phyloP scores from a whole-genome alignment of 2,797 vertebrate genomes.

The Enteromius fasciolatus region DNA sequence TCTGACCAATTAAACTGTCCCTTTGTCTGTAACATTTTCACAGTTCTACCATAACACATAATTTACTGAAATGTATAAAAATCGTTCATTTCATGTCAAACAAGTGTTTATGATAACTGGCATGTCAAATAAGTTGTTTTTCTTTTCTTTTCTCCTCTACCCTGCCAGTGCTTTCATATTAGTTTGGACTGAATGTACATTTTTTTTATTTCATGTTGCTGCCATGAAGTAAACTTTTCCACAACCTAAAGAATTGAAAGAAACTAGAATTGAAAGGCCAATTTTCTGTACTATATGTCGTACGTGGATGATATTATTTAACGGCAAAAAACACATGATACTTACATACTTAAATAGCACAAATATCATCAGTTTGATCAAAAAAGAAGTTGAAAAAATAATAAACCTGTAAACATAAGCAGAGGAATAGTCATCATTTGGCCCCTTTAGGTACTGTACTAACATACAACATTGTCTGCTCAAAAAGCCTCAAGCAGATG shows the following conservation, averaged over 20 bases:
- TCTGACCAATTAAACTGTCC: conserved; percentile 9
- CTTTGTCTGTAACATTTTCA: conserved; percentile 3
- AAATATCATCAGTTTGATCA: background rate
- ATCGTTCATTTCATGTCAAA: background rate
- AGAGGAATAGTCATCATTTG: conserved; percentile 6
- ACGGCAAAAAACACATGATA: background rate
- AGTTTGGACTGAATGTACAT: conserved; percentile 8
- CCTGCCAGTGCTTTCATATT: conserved; percentile 1
- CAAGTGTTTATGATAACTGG: conserved; percentile 14
- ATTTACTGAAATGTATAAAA: background rate
- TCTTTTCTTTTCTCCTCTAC: background rate
- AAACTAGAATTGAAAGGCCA: background rate
- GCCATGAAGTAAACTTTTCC: background rate
- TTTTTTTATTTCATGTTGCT: conserved; percentile 2
- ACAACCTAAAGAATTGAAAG: background rate
- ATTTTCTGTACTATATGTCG: background rate
- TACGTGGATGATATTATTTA: conserved; percentile 7
- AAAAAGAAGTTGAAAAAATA: background rate
- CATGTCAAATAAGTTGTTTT: background rate
- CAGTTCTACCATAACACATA: background rate
- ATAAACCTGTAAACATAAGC: background rate
- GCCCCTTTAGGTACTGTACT: background rate
- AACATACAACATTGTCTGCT: background rate
- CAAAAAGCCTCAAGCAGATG: background rate
- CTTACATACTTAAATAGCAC: background rate